Percentiles rank a stretch among this genome's conserved stretches.
These are phyloP conservation scores for Dufourea novaeangliae DNA, from an alignment of 1,140 invertebrate genomes.

Conservation along the genomic window DNA sequence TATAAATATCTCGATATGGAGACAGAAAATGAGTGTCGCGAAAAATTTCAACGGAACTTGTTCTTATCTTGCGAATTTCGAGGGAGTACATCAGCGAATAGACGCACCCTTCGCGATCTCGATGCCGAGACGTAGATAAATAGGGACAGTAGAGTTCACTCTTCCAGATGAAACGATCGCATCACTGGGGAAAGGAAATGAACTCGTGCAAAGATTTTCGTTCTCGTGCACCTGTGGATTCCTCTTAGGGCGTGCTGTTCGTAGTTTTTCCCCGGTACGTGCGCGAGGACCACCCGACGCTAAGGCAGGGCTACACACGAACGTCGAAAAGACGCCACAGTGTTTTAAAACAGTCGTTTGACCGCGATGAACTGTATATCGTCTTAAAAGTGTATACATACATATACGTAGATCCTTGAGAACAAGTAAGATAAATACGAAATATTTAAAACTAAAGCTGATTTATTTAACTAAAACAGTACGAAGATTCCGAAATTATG, in stretches of 20 bases:
- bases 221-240: constrained; percentile 43
- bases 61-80: constrained; percentile 59
- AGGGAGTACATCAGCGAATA: neutral
- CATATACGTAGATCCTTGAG: too few relatives aligned
- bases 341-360: too few relatives aligned
- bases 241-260: neutral
- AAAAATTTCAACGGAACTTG: constrained; percentile 49
- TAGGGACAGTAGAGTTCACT: neutral
- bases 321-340: too few relatives aligned
- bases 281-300: too few relatives aligned
- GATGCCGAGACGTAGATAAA: constrained; percentile 5
- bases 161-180: constrained; percentile 7
- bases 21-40: neutral
- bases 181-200: neutral
- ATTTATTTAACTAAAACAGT: too few relatives aligned
- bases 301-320: too few relatives aligned
- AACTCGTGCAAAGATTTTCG: constrained; percentile 21
- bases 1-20: constrained; percentile 11
- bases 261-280: neutral
- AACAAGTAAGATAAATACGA: too few relatives aligned
- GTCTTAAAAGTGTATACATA: too few relatives aligned
- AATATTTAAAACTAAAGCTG: too few relatives aligned
- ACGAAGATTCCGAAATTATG: too few relatives aligned
- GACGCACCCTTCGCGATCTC: neutral
- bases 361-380: too few relatives aligned